Evolutionary conservation across 2,113 vertebrate genomes (phyloP).

Genomic region (Prolemur simus): DNA sequence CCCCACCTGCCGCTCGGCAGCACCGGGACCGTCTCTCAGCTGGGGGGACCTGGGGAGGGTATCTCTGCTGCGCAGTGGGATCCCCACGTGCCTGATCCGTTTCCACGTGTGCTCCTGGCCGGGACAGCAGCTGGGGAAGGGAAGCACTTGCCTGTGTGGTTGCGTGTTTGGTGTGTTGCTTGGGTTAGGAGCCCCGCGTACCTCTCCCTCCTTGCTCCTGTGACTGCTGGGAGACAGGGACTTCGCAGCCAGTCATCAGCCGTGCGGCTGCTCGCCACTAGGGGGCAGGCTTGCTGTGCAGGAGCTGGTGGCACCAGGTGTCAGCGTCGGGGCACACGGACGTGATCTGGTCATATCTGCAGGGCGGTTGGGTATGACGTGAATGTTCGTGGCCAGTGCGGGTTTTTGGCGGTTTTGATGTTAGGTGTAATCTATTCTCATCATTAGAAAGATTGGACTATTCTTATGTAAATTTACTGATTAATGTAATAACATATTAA

Average conservation of each 20-base stretch:
- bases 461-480: not conserved
- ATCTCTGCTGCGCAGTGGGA: not conserved
- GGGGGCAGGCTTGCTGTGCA: conserved; percentile 77
- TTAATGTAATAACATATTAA: not conserved
- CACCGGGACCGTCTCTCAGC: not conserved
- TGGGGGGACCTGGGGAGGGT: not conserved
- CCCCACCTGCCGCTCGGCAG: not conserved
- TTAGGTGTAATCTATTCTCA: not conserved
- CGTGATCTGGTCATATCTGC: not conserved
- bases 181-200: not conserved
- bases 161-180: not conserved
- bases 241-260: not conserved
- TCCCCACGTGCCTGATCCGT: not conserved
- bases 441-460: not conserved
- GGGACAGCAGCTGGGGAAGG: not conserved
- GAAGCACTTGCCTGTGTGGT: not conserved
- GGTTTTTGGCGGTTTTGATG: conserved; percentile 30
- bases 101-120: not conserved
- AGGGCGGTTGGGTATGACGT: not conserved
- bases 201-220: not conserved
- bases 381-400: not conserved
- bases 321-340: not conserved
- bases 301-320: not conserved
- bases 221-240: not conserved
- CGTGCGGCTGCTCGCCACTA: conserved; percentile 63